Evolutionary conservation across 1,140 invertebrate species (phyloP).

Genomic region (Drosophila kanapiae): DNA sequence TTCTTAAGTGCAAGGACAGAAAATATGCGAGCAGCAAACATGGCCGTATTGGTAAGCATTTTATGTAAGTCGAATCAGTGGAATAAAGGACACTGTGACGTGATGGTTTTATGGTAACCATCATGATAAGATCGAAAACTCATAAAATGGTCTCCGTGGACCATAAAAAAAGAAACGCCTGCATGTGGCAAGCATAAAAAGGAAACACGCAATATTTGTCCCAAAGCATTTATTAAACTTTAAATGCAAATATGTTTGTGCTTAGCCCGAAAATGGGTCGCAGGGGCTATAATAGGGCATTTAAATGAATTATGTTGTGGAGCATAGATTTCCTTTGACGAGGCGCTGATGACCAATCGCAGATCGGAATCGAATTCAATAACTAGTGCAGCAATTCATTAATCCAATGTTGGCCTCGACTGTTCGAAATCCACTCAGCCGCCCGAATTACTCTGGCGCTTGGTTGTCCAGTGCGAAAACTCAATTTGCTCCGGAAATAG

Average conservation of each 20-base stretch:
- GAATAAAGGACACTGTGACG: background rate
- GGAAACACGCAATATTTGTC: background rate
- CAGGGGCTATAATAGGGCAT: background rate
- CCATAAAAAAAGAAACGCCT: conserved; percentile 18
- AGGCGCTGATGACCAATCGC: background rate
- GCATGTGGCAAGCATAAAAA: conserved; percentile 15
- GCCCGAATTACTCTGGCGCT: conserved; percentile 42
- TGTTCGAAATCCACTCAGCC: conserved; percentile 21
- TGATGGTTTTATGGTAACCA: conserved; percentile 39
- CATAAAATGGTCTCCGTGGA: conserved; percentile 38
- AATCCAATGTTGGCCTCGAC: conserved; percentile 15
- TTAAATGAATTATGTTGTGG: conserved; percentile 2
- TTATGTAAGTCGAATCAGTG: conserved; percentile 49
- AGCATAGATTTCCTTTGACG: background rate
- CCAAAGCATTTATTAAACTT: background rate
- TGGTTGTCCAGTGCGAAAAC: conserved; percentile 46
- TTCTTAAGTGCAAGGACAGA: background rate
- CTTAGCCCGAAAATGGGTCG: background rate
- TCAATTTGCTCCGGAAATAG: conserved; percentile 58
- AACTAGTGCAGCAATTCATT: conserved; percentile 8
- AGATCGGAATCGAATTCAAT: conserved; percentile 4
- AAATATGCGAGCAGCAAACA: conserved; percentile 10
- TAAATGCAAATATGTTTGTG: background rate
- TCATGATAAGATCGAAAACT: conserved; percentile 64
- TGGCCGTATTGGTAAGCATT: conserved; percentile 26